These are phyloP conservation scores for Notechis scutatus DNA, from an alignment of 2,113 vertebrate genomes.

Conservation along the genomic window DNA sequence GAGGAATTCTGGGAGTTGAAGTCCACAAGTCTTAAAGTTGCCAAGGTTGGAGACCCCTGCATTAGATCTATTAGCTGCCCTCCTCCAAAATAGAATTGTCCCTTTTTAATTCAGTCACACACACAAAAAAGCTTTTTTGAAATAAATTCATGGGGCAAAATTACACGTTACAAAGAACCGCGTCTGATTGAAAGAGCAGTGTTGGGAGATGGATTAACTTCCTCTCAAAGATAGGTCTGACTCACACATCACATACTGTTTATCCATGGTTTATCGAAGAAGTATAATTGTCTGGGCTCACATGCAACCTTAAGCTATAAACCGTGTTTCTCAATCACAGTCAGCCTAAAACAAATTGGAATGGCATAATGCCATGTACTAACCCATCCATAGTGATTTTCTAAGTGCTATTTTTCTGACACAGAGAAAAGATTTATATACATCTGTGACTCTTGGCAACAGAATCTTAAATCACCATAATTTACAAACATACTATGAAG, in stretches of 20 bases:
- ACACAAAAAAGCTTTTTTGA: background rate
- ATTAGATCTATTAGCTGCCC: background rate
- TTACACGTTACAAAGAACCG: background rate
- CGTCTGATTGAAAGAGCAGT: background rate
- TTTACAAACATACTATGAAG: background rate
- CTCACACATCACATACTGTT: background rate
- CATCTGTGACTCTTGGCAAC: background rate
- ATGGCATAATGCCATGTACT: background rate
- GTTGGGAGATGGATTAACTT: background rate
- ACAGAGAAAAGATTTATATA: background rate
- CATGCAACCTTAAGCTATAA: background rate
- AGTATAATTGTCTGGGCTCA: background rate
- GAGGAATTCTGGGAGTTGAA: too few species aligned
- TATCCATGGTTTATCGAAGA: background rate
- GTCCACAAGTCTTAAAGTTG: too few species aligned
- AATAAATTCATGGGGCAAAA: background rate
- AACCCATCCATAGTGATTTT: background rate
- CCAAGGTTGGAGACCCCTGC: too few species aligned
- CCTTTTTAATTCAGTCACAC: background rate
- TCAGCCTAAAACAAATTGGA: background rate
- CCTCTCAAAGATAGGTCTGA: background rate
- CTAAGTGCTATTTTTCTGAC: background rate
- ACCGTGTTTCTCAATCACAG: background rate
- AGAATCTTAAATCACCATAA: background rate
- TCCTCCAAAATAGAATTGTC: background rate